phyloP scores from a whole-genome alignment of 2,888 invertebrate genomes.

The Ectropis crepuscularia region DNA sequence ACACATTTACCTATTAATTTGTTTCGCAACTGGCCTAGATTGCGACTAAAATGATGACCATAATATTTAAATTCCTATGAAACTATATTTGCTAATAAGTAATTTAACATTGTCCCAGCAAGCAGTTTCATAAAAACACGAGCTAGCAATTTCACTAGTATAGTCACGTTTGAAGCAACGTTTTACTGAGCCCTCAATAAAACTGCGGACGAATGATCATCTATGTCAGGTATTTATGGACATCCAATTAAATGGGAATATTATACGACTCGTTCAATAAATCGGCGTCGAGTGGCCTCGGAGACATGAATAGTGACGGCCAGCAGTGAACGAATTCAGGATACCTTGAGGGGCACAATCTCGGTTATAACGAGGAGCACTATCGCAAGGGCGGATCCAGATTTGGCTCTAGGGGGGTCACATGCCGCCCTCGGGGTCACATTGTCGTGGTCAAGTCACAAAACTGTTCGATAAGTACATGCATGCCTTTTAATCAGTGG shows the following conservation, averaged over 20 bases:
- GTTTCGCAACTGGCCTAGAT: neutral
- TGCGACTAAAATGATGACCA: neutral
- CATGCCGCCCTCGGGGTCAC: too few relatives aligned
- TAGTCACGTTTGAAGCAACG: neutral
- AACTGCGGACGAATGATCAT: slow-evolving; percentile 12
- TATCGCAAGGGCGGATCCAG: too few relatives aligned
- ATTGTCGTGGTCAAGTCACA: too few relatives aligned
- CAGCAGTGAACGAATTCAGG: slow-evolving; percentile 4
- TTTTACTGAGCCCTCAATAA: slow-evolving; percentile 12
- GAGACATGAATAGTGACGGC: slow-evolving; percentile 27
- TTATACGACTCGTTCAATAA: slow-evolving; percentile 29
- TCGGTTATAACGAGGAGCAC: too few relatives aligned
- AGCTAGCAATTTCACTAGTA: neutral
- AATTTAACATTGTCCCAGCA: too few relatives aligned
- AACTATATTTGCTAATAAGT: neutral
- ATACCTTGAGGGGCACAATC: neutral
- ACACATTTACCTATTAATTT: too few relatives aligned
- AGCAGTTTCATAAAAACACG: neutral
- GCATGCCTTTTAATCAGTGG: too few relatives aligned
- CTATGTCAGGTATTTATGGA: slow-evolving; percentile 24
- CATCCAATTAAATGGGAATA: slow-evolving; percentile 29
- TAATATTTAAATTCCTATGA: neutral
- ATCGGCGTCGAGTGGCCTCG: slow-evolving; percentile 18
- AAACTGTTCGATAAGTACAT: too few relatives aligned
- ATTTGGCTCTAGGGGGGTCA: too few relatives aligned